Base-by-base conservation (phyloP, 2,888 invertebrate genomes). In the Dolichomitus sp. region DNA sequence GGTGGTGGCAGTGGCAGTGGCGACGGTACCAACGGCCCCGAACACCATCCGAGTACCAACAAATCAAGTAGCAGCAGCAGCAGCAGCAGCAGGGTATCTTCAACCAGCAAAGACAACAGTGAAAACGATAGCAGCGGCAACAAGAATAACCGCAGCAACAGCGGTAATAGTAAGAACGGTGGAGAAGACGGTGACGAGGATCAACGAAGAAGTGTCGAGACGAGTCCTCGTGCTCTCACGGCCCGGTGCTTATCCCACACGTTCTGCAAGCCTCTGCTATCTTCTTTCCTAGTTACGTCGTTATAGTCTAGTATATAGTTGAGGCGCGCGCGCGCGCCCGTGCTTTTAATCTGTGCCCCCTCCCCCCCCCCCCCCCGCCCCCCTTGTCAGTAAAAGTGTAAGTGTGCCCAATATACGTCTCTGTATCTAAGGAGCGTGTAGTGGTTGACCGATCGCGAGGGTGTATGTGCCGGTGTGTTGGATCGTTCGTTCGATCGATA, bases 1-100 rank as follows among this genome's bases (percentile, higher is more conserved):
- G 83, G 84, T 86, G 86, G 87, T 84, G 84, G 84, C 76, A 85
- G 80, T 86, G 54, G 76, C 81, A 77, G 78, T 72, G 70, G 68
- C 83, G 76, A 80, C 73, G 75, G 50, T 52, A 79, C 74, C 48
- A 75, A 66, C 66, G 63, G 69, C 54, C 59, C 57, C 69, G 57
- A 80, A 66, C 69, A 80, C 52, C 57, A 69, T 69, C 68, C 69
- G 48, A 50, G 42, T n/a, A 66, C 33, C 59, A 33, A 57, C 27
- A 73, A 74, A 73, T 37, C 59, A 30, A 40, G 57, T 37, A 66
- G 23, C 27, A 42, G 19, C 30, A 27, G 17, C 63, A 23, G 54
- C 45, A 45, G 30, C 40, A 42, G 33, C 30, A 17, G 12, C 52
- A n/a, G n/a, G 14, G 27, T 23, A 33, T 45, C 54, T 65, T 72